Evolutionary conservation across 2,888 invertebrate species (phyloP), one percentile per base, ranked within the genome.

Genomic region (Malachius bipustulatus): DNA sequence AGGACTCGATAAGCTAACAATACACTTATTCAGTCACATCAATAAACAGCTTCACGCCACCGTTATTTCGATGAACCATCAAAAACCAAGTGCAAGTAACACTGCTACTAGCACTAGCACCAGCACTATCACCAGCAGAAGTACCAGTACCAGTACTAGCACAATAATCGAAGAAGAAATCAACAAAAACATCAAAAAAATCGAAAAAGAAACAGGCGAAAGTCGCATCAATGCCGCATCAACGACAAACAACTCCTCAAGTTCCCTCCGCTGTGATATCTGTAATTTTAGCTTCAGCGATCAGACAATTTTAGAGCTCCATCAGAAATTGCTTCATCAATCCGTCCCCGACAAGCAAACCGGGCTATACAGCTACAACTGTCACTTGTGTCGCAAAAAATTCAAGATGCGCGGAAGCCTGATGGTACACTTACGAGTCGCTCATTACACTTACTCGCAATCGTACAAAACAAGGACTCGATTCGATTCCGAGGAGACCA

Each of bases 401-500:
- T 87, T 85, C 51, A 82, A 80, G 60, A 82, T 83, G 78, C 69
- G 78, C 46, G 85, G 85, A 4, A 83, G 83, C 35, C 59, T 87
- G 4, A 79, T 84, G 71, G 78, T 87, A 3, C 87, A 87, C 57
- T 66, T 83, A 48, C 69, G 82, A 50, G 83, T 85, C 10, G 82
- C 82, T 1, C 87, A 87, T 60, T 75, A 70, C 46, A 75, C 76
- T 6, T 72, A 70, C 55, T 54, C 56, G 33, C 49, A 50, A 31
- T 47, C 43, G 24, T 39, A 41, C 26, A 12, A 26, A 16, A 16
- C 27, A 6, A 35, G 34, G n/a, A 32, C 41, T 19, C 10, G 36
- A 15, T 27, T 32, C 16, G 19, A 26, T 6, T 26, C 14, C 3
- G 16, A 15, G 12, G 34, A 27, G 9, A 29, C 34, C 27, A 37